These are phyloP conservation scores for Amia ocellicauda DNA, from an alignment of 2,113 vertebrate genomes.

Conservation along the genomic window DNA sequence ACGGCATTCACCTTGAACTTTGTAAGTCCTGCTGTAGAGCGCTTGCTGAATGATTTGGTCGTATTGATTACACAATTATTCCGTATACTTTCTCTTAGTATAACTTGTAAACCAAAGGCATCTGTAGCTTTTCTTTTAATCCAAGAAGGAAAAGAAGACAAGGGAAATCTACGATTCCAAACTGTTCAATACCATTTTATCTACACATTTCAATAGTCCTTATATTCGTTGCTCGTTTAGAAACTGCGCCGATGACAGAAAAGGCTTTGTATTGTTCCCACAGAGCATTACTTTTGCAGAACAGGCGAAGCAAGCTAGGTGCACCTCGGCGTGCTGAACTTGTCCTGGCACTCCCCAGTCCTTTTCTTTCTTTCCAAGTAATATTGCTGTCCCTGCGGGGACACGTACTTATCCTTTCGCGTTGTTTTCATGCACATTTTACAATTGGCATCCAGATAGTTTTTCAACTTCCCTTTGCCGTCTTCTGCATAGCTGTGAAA, in stretches of 20 bases:
- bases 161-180: too few relatives aligned
- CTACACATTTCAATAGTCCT: too few relatives aligned
- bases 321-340: conserved; percentile 4
- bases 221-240: not conserved
- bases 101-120: not conserved
- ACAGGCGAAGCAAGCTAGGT: conserved; percentile 17
- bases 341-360: conserved; percentile 28
- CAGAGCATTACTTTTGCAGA: conserved; percentile 14
- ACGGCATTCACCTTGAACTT: conserved; percentile 29
- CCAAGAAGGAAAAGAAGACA: not conserved
- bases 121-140: not conserved
- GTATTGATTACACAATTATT: too few relatives aligned
- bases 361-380: conserved; percentile 11
- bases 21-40: conserved; percentile 10
- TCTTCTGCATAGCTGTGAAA: not conserved
- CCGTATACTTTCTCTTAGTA: not conserved
- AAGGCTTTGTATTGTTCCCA: conserved; percentile 5
- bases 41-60: not conserved
- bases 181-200: too few relatives aligned
- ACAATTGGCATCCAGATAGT: too few relatives aligned
- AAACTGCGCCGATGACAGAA: not conserved
- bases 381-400: conserved; percentile 8
- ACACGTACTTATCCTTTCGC: conserved; percentile 4
- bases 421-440: not conserved
- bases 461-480: not conserved